Percentiles rank a stretch among this genome's conserved stretches.
Conservation (phyloP, 1,140 invertebrate genomes). For the Holcopasites calliopsidis region DNA sequence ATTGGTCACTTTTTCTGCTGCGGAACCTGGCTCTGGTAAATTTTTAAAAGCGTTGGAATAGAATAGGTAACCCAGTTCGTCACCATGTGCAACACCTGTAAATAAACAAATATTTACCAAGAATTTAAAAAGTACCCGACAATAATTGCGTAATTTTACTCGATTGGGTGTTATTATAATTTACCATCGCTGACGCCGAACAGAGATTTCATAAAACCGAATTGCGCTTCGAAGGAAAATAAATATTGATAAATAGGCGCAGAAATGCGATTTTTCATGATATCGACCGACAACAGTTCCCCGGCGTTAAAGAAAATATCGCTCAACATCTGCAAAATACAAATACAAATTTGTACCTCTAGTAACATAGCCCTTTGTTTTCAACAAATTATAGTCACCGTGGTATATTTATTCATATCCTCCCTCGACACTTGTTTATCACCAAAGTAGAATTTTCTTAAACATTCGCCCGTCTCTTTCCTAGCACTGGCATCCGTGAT, state of each 20-base stretch:
- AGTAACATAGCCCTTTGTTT: not conserved
- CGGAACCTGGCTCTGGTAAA: slow-evolving; percentile 62
- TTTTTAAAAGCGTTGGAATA: slow-evolving; percentile 72
- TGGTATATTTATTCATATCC: slow-evolving; percentile 76
- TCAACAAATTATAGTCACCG: slow-evolving; percentile 72
- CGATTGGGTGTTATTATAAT: no score
- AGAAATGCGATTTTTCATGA: slow-evolving; percentile 64
- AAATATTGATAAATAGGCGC: slow-evolving; percentile 72
- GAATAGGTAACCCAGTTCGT: slow-evolving; percentile 86
- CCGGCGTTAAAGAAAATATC: slow-evolving; percentile 65
- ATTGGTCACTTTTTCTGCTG: slow-evolving; percentile 69
- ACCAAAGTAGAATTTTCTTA: slow-evolving; percentile 83
- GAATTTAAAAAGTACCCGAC: not conserved
- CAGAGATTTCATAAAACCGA: slow-evolving; percentile 70
- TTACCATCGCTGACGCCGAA: slow-evolving; percentile 63
- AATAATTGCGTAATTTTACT: no score
- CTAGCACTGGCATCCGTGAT: slow-evolving; percentile 73
- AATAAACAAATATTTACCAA: not conserved
- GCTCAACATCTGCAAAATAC: slow-evolving; percentile 63
- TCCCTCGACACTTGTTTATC: slow-evolving; percentile 77
- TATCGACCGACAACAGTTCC: slow-evolving; percentile 56
- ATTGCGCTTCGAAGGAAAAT: slow-evolving; percentile 67
- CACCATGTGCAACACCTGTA: slow-evolving; percentile 83
- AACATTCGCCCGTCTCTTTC: slow-evolving; percentile 76
- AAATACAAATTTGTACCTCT: not conserved